Evolutionary conservation across 2,113 vertebrate species (phyloP), one percentile per base, ranked within the genome.

Genomic region (Engraulis encrasicolus): DNA sequence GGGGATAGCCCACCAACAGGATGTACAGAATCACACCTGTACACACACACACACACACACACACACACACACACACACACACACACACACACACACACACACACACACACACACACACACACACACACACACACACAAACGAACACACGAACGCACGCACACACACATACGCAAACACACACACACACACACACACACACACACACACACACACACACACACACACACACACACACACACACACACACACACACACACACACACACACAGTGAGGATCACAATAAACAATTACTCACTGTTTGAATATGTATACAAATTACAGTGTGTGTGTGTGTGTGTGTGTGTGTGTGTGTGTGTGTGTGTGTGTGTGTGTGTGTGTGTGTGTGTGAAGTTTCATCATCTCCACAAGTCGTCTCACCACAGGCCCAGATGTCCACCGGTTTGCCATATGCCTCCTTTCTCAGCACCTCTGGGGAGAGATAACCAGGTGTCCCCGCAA

Each of bases 371-470:
- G 77, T 71, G 23, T 54, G 79, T 40, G 49, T 58, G 27, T 66
- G 78, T 82, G 50, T 80, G 82, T 79, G 80, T 78, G 23, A 11
- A 15, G n/a, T 18, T 27, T 37, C 14, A 27, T 36, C 52, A 61
- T 61, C n/a, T 83, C 19, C 83, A n/a, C 79, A 20, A 66, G 18
- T 49, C 80, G n/a, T n/a, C 94, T 95, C 91, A 99, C 98, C 98
- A 0, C 98, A 99, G 0, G 98, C 98, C 98, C 98, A 99, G 93
- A 99, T 99, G 95, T 99, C 98, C 96, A 99, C 98, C 0, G 98
- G 98, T 93, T 99, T 99, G 88, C 98, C 98, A 3, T 99, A 99
- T 6, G 98, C 97, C 91, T 99, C 98, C 91, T 99, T 99, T 91
- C 98, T 97, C 91, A 99, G 86, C 4, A 99, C 98, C 87, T 99